phyloP scores from a whole-genome alignment of 2,888 invertebrate species.

The Ennomos quercinarius region DNA sequence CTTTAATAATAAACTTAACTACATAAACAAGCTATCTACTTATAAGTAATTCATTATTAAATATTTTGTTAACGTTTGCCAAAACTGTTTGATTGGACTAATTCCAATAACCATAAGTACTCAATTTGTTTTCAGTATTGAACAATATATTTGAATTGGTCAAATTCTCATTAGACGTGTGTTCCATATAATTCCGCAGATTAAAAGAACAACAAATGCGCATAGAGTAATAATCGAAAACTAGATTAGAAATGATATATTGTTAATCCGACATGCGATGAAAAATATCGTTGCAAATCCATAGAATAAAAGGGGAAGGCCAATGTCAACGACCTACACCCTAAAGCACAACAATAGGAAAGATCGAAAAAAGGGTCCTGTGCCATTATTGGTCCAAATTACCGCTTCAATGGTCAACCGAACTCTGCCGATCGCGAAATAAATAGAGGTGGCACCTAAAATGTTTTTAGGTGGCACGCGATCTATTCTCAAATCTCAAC shows the following conservation, averaged over 20 bases:
- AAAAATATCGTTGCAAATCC: slow-evolving; percentile 76
- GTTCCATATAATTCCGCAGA: slow-evolving; percentile 48
- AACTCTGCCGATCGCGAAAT: slow-evolving; percentile 63
- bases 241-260: slow-evolving; percentile 72
- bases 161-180: slow-evolving; percentile 46
- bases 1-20: no score
- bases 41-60: no score
- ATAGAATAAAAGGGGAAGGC: slow-evolving; percentile 72
- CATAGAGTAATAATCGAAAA: slow-evolving; percentile 52
- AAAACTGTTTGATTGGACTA: no score
- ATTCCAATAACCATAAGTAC: no score
- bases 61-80: no score
- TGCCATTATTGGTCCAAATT: slow-evolving; percentile 75
- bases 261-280: slow-evolving; percentile 72
- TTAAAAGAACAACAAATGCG: slow-evolving; percentile 51
- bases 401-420: slow-evolving; percentile 70
- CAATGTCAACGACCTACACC: slow-evolving; percentile 82
- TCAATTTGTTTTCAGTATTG: no score
- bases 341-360: slow-evolving; percentile 75
- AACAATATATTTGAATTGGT: neutral
- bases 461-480: slow-evolving; percentile 62
- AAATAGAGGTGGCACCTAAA: slow-evolving; percentile 54
- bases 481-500: slow-evolving; percentile 37
- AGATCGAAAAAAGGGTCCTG: slow-evolving; percentile 74
- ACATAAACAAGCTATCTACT: no score